Evolutionary conservation across 2,888 invertebrate genomes (phyloP).

Genomic region (Megaustenia siamemsis): DNA sequence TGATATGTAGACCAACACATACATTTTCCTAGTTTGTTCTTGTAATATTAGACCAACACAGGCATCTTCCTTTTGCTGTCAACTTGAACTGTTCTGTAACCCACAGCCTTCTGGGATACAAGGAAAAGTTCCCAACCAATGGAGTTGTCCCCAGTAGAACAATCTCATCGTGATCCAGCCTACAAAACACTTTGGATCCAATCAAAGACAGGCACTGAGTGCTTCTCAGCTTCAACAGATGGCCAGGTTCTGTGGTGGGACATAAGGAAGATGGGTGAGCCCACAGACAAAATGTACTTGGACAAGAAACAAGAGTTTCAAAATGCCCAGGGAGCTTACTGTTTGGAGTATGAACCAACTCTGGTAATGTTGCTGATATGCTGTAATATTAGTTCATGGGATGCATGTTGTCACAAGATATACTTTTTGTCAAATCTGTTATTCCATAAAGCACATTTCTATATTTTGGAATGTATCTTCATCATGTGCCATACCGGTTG

Average conservation of each 20-base stretch:
- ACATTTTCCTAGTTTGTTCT: neutral
- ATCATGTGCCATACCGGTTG: too few relatives aligned
- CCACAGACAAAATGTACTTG: constrained; percentile 87
- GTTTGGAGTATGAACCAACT: constrained; percentile 90
- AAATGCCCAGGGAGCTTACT: constrained; percentile 87
- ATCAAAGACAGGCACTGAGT: constrained; percentile 95
- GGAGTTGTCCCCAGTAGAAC: constrained; percentile 88
- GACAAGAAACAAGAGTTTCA: constrained; percentile 86
- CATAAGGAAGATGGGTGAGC: constrained; percentile 86
- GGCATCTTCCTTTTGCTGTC: neutral
- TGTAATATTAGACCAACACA: too few relatives aligned
- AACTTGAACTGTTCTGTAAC: neutral
- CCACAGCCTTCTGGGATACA: constrained; percentile 79
- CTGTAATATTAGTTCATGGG: too few relatives aligned
- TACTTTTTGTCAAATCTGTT: too few relatives aligned
- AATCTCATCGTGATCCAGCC: constrained; percentile 93
- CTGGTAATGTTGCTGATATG: constrained; percentile 82
- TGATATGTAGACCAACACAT: too few relatives aligned
- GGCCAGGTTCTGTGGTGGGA: constrained; percentile 93
- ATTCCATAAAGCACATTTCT: too few relatives aligned
- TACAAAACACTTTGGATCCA: constrained; percentile 94
- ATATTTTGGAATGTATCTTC: too few relatives aligned
- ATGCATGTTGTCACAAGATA: too few relatives aligned
- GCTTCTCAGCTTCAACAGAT: constrained; percentile 95
- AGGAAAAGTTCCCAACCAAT: constrained; percentile 90